Evolutionary conservation across 2,888 invertebrate genomes (phyloP), one percentile per base, ranked within the genome.

Genomic region (Archips xylosteana): DNA sequence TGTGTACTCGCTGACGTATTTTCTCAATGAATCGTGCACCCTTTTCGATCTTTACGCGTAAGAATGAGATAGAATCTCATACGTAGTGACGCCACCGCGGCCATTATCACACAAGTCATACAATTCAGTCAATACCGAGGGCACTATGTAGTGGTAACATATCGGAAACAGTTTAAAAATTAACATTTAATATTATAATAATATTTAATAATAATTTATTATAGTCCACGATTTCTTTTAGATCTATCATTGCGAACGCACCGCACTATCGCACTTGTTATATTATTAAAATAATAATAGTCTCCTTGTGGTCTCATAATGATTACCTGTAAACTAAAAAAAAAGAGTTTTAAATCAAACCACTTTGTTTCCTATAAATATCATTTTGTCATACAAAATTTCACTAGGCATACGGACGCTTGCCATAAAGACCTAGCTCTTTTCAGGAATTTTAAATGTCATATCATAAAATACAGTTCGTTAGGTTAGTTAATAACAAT

Each of bases 201-300:
- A 73, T 73, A 73, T 73, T 73, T 73, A 73, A 69, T 75, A 75
- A 72, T 75, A 73, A 75, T 73, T 75, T 73, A 73, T 73, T 64
- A 70, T 64, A 70, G 75, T 75, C 70, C 75, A 75, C 75, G 75
- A 75, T 75, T 75, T 54, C 65, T 62, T 70, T 74, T 49, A 75
- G 75, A 75, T 75, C 75, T 75, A 70, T 73, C 49, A 34, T 54
- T 66, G 70, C 71, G 62, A 73, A 47, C 42, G 59, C 72, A 73
- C 73, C 60, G 49, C 71, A 68, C 67, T 23, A 39, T 23, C 72
- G 73, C 73, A 73, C 72, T 57, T 73, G 54, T 68, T 68, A 69
- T 64, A 68, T 72, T 57, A 57, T 73, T 64, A 68, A 68, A 67
- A 73, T 73, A 64, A 73, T 73, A 73, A 68, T 75, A 71, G 75